phyloP scores from a whole-genome alignment of 2,888 invertebrate genomes.

The Cabera pusaria region DNA sequence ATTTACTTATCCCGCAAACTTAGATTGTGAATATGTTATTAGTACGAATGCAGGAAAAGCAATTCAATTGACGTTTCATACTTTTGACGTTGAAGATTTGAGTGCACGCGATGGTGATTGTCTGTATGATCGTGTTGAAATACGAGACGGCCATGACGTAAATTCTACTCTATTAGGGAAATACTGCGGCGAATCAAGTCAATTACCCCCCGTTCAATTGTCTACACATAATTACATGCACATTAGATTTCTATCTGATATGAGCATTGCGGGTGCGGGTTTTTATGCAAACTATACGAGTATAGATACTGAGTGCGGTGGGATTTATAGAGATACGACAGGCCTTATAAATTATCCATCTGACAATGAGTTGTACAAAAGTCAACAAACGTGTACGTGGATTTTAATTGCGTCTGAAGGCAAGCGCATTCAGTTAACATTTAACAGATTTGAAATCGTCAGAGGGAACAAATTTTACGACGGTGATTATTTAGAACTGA shows the following conservation, averaged over 20 bases:
- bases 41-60: constrained; percentile 84
- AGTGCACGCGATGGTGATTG: constrained; percentile 50
- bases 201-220: constrained; percentile 82
- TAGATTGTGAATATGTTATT: constrained; percentile 88
- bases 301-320: constrained; percentile 88
- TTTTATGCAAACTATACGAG: constrained; percentile 90
- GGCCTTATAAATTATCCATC: constrained; percentile 87
- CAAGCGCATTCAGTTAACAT: constrained; percentile 87
- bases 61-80: constrained; percentile 85
- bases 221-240: constrained; percentile 90
- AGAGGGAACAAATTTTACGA: constrained; percentile 78
- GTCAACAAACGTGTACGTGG: constrained; percentile 87
- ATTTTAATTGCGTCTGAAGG: constrained; percentile 87
- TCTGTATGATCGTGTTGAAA: constrained; percentile 74
- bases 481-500: constrained; percentile 88
- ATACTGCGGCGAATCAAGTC: constrained; percentile 85
- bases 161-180: constrained; percentile 86
- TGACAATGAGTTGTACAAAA: constrained; percentile 50
- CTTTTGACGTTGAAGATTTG: constrained; percentile 85
- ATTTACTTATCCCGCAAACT: constrained; percentile 84
- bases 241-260: constrained; percentile 86
- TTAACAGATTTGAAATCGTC: constrained; percentile 89
- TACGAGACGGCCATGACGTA: constrained; percentile 87
- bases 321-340: constrained; percentile 83
- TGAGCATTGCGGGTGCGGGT: constrained; percentile 83